These are phyloP conservation scores for Stegostoma tigrinum DNA, from an alignment of 2,113 vertebrate species.

Conservation along the genomic window DNA sequence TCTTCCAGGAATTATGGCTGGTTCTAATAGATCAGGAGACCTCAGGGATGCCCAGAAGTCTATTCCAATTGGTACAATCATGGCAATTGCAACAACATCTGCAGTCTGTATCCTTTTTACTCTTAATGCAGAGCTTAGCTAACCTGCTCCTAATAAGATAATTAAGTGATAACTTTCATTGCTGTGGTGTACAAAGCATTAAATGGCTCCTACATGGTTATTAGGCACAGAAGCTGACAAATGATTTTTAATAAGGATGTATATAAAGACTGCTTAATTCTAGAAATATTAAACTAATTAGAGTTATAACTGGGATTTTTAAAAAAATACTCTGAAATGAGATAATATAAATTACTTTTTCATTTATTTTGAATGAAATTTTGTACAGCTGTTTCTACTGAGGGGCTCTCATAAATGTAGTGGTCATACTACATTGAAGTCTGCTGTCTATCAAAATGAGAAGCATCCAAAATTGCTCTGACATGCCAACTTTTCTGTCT, in stretches of 20 bases:
- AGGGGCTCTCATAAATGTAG: background rate
- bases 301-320: background rate
- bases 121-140: background rate
- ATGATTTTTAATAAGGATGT: background rate
- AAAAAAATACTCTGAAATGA: background rate
- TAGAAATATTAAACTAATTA: background rate
- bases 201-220: conserved; percentile 3
- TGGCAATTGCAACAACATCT: conserved; percentile 93
- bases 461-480: background rate
- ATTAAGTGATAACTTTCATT: conserved; percentile 1
- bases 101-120: conserved; percentile 84
- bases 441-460: no score
- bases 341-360: background rate
- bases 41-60: conserved; percentile 96
- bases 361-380: background rate
- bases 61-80: conserved; percentile 89
- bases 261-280: background rate
- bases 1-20: conserved; percentile 89
- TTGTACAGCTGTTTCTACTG: background rate
- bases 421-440: background rate
- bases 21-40: conserved; percentile 94
- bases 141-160: conserved; percentile 5
- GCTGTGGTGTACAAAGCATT: background rate
- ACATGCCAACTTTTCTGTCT: no score
- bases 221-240: conserved; percentile 14